Conservation (phyloP, 2,113 vertebrate species). For the Melanotaenia duboulayi region DNA sequence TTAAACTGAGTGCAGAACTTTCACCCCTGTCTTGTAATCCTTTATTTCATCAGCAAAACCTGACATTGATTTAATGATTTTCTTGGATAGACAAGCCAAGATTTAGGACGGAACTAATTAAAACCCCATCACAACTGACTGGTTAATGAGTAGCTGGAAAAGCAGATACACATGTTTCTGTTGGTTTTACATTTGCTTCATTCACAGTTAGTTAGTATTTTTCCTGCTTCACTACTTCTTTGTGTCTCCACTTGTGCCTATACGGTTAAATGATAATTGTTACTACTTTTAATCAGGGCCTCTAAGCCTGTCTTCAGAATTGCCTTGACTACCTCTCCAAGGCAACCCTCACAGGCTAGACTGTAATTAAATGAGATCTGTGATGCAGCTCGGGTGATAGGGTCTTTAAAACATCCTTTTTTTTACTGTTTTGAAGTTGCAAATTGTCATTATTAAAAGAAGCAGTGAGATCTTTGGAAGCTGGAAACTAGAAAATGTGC, state of each 20-base stretch:
- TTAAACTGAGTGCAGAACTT: constrained; percentile 19
- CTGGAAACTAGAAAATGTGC: neutral
- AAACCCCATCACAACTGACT: constrained; percentile 48
- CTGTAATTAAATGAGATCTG: constrained; percentile 21
- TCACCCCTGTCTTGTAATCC: constrained; percentile 4
- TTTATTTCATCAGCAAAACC: constrained; percentile 31
- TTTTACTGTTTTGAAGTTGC: neutral
- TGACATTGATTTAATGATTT: constrained; percentile 54
- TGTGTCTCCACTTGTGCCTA: constrained; percentile 7
- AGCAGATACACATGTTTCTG: constrained; percentile 20
- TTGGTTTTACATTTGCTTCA: constrained; percentile 31
- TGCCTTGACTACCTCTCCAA: constrained; percentile 20
- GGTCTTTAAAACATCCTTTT: constrained; percentile 11
- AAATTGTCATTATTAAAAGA: neutral
- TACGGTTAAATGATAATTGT: constrained; percentile 28
- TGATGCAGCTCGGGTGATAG: constrained; percentile 12
- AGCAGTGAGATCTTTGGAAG: neutral
- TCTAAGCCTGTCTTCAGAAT: constrained; percentile 48
- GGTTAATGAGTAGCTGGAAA: constrained; percentile 51
- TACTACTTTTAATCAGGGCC: constrained; percentile 57
- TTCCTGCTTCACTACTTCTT: constrained; percentile 14
- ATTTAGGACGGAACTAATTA: constrained; percentile 58
- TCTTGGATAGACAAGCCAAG: constrained; percentile 28
- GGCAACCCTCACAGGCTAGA: neutral
- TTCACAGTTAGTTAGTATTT: constrained; percentile 36